A percentile compares a stretch with the other conserved stretches of the same genome.
Conservation (phyloP, 2,888 invertebrate species). For the Ryuthela nishihirai region DNA sequence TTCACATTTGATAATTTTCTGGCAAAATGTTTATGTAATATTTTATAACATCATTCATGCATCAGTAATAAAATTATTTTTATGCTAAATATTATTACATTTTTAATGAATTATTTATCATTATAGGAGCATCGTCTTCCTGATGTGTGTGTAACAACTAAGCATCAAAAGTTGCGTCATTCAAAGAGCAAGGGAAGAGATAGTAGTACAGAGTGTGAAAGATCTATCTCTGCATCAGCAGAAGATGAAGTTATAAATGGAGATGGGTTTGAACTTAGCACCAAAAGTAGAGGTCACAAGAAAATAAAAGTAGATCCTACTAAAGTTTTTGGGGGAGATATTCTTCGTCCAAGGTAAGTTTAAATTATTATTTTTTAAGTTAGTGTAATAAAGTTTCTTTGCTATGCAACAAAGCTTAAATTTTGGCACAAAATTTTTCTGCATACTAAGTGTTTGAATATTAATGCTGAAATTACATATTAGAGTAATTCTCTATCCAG, state of each 20-base stretch:
- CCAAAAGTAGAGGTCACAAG: constrained; percentile 35
- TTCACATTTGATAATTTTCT: no score
- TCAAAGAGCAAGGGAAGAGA: constrained; percentile 30
- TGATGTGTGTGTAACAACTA: constrained; percentile 34
- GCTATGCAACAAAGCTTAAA: no score
- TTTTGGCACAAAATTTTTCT: no score
- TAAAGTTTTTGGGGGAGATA: constrained; percentile 31
- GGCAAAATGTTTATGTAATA: no score
- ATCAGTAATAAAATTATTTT: neutral
- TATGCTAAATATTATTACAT: neutral
- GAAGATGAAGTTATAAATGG: constrained; percentile 4
- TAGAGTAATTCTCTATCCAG: no score
- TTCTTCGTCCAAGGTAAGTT: constrained; percentile 31
- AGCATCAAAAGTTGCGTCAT: constrained; percentile 10
- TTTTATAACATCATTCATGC: no score
- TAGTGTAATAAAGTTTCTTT: no score
- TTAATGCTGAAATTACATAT: no score
- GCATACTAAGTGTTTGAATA: no score
- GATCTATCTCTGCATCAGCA: constrained; percentile 1
- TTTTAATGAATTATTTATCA: neutral
- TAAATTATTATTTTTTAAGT: no score
- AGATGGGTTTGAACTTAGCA: constrained; percentile 28
- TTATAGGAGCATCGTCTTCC: constrained; percentile 31
- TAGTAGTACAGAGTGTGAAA: neutral
- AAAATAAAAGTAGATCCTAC: constrained; percentile 35